These are phyloP conservation scores for Apocrypta bakeri DNA, from an alignment of 1,140 invertebrate species.

Conservation along the genomic window DNA sequence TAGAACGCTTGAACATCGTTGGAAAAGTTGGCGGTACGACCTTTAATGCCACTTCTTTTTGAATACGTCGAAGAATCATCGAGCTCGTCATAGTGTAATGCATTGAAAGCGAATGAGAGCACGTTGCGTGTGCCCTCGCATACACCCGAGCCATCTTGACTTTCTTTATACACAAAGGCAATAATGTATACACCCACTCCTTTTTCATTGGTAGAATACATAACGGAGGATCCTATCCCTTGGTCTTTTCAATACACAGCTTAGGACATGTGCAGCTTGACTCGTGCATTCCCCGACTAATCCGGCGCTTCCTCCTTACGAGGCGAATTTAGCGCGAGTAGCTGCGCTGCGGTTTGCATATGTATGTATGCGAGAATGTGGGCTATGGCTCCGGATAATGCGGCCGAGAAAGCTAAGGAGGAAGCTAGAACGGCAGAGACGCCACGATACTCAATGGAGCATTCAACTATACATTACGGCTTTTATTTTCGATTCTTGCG, in stretches of 20 bases:
- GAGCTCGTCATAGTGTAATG: no score
- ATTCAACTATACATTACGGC: neutral
- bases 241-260: neutral
- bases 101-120: no score
- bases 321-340: slow-evolving; percentile 19
- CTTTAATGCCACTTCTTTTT: no score
- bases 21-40: no score
- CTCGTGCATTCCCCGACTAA: slow-evolving; percentile 42
- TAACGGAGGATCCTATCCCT: neutral
- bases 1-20: no score
- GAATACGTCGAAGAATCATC: no score
- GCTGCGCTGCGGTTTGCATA: slow-evolving; percentile 3
- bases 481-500: neutral
- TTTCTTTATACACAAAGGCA: neutral
- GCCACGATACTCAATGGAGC: neutral
- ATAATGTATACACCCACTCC: neutral
- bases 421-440: neutral
- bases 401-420: slow-evolving; percentile 8
- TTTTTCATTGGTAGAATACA: neutral
- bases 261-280: neutral
- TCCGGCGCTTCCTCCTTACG: slow-evolving; percentile 48
- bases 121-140: neutral
- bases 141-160: neutral
- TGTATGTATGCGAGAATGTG: slow-evolving; percentile 23
- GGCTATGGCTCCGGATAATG: neutral